Base-by-base conservation (phyloP, 2,113 vertebrate species). In the Turnix velox region DNA sequence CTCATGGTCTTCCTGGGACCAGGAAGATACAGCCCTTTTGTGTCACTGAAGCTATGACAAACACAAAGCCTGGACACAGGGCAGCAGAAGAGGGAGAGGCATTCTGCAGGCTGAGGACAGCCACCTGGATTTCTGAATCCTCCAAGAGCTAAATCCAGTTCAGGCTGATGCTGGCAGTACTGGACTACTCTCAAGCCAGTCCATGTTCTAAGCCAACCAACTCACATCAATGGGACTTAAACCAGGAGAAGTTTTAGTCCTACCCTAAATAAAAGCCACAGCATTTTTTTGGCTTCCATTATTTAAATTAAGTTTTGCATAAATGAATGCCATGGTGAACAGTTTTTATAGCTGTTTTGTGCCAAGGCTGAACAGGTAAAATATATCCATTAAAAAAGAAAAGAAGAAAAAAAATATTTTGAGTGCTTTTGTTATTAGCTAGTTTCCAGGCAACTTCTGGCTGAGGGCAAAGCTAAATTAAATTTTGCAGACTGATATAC, bases 391-490 rank as follows among this genome's bases (percentile, higher is more conserved):
- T 84, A 4, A 46, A 55, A 78, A 72, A 84, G 65, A 82, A 81
- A 93, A 74, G 25, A 19, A 77, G 78, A 45, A 18, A n/a, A 46
- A 49, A 86, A 88, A 63, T 78, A 78, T 84, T 18, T 49, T 63
- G 59, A 80, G 33, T 69, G 45, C 16, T 80, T 92, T 92, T 95
- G 49, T 72, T 89, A 71, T 91, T 94, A 95, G 87, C 58, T 35
- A 55, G 91, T 96, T 84, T 82, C 89, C 46, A 76, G 82, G 88
- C 68, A 93, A 58, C 74, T 95, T 65, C 75, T 42, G n/a, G 75
- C 73, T 90, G 78, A 93, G 71, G 80, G 68, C 69, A 94, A 96
- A 95, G 79, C 88, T 94, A 90, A 95, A 91, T 93, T 92, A 90
- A 87, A 82, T 72, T 39, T 52, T 75, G 33, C 55, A 84, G 74